Evolutionary conservation across 2,888 invertebrate species (phyloP).

Genomic region (Apoda limacodes): DNA sequence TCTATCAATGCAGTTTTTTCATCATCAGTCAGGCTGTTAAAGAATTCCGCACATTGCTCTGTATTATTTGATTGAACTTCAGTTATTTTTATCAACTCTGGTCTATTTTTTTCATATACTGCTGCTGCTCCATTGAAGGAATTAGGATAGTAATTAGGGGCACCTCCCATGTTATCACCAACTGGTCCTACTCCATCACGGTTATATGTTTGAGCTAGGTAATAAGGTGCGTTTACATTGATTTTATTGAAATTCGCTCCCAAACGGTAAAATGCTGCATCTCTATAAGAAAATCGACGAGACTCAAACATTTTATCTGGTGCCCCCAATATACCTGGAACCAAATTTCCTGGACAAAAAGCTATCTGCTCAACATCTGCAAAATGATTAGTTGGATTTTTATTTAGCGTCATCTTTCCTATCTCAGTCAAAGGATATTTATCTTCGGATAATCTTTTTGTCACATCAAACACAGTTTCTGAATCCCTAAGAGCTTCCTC

Average conservation of each 20-base stretch:
- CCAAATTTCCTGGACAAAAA: conserved; percentile 86
- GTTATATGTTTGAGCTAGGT: conserved; percentile 78
- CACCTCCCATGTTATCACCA: conserved; percentile 83
- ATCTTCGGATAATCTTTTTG: conserved; percentile 82
- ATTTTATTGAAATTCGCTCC: conserved; percentile 91
- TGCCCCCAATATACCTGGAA: conserved; percentile 90
- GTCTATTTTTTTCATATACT: conserved; percentile 66
- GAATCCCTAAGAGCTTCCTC: conserved; percentile 79
- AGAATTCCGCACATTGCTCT: conserved; percentile 84
- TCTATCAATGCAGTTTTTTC: conserved; percentile 79
- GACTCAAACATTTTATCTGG: conserved; percentile 92
- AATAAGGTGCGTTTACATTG: conserved; percentile 93
- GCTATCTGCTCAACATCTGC: conserved; percentile 92
- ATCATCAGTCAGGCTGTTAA: conserved; percentile 77
- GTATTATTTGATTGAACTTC: conserved; percentile 89
- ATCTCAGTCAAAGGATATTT: conserved; percentile 87
- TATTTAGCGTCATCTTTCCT: conserved; percentile 84
- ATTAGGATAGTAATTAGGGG: conserved; percentile 96
- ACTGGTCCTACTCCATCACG: conserved; percentile 85
- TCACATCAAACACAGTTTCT: conserved; percentile 92
- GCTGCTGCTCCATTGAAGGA: conserved; percentile 87
- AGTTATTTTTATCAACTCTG: conserved; percentile 63
- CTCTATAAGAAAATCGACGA: conserved; percentile 85
- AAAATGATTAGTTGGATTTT: conserved; percentile 91
- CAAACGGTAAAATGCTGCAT: conserved; percentile 86